Evolutionary conservation across 2,113 vertebrate species (phyloP).

Genomic region (Podiceps cristatus): DNA sequence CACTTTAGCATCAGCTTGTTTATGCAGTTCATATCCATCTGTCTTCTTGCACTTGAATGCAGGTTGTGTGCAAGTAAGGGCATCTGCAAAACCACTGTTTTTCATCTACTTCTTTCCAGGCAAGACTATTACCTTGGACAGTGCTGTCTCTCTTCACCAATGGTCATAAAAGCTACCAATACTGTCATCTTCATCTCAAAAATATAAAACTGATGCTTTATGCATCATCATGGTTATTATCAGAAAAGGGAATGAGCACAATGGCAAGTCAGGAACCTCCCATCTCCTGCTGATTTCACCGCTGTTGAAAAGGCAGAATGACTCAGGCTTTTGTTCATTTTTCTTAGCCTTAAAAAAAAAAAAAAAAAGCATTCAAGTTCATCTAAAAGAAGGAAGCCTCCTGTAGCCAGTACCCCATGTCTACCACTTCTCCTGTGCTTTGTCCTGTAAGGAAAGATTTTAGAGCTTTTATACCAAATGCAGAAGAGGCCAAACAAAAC

Average conservation of each 20-base stretch:
- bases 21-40: neutral
- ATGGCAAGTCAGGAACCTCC: neutral
- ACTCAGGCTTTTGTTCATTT: neutral
- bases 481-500: neutral
- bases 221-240: neutral
- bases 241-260: neutral
- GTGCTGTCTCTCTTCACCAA: neutral
- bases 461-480: neutral
- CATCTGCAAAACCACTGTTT: neutral
- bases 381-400: neutral
- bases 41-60: neutral
- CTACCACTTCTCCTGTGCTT: neutral
- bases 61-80: neutral
- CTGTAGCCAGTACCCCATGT: neutral
- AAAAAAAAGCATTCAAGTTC: neutral
- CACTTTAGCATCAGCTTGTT: neutral
- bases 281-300: neutral
- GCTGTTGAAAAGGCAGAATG: neutral
- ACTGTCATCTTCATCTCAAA: neutral
- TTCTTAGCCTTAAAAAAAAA: neutral
- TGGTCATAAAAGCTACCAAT: neutral
- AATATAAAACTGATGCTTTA: neutral
- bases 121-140: neutral
- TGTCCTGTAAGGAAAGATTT: neutral
- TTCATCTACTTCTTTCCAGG: neutral